Evolutionary conservation across 2,797 vertebrate genomes (phyloP).

Genomic region (Okamejei kenojei): DNA sequence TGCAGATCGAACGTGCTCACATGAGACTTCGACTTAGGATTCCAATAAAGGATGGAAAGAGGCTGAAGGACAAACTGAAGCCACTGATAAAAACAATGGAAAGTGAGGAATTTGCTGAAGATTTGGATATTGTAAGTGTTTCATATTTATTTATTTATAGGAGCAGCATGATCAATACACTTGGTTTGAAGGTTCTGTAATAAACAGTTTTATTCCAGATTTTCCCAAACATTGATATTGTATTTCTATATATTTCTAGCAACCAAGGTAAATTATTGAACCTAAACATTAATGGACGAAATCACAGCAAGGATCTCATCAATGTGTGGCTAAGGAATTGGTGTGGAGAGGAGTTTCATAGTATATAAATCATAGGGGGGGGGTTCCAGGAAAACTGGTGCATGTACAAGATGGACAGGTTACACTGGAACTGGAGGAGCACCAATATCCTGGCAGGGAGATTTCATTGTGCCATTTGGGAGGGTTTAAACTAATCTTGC

Average conservation of each 20-base stretch:
- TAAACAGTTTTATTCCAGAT: not conserved
- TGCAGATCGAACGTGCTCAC: slow-evolving; percentile 91
- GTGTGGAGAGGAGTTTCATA: too few relatives aligned
- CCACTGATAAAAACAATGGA: slow-evolving; percentile 79
- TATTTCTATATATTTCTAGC: not conserved
- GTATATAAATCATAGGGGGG: too few relatives aligned
- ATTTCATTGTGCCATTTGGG: too few relatives aligned
- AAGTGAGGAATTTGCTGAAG: slow-evolving; percentile 81
- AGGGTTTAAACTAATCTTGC: too few relatives aligned
- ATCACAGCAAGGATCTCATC: not conserved
- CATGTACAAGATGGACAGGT: too few relatives aligned
- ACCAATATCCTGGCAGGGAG: too few relatives aligned
- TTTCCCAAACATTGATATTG: not conserved
- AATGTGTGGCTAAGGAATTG: too few relatives aligned
- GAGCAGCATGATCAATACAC: not conserved
- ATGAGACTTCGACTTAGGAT: slow-evolving; percentile 82
- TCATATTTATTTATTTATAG: not conserved
- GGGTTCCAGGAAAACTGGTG: too few relatives aligned
- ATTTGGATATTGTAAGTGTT: slow-evolving; percentile 80
- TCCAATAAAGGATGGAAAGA: slow-evolving; percentile 84
- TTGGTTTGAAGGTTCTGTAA: not conserved
- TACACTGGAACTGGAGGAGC: too few relatives aligned
- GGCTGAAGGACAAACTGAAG: slow-evolving; percentile 88
- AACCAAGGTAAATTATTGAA: not conserved
- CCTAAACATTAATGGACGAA: not conserved